Evolutionary conservation across 1,140 invertebrate genomes (phyloP).

Genomic region (Coboldia fuscipes): DNA sequence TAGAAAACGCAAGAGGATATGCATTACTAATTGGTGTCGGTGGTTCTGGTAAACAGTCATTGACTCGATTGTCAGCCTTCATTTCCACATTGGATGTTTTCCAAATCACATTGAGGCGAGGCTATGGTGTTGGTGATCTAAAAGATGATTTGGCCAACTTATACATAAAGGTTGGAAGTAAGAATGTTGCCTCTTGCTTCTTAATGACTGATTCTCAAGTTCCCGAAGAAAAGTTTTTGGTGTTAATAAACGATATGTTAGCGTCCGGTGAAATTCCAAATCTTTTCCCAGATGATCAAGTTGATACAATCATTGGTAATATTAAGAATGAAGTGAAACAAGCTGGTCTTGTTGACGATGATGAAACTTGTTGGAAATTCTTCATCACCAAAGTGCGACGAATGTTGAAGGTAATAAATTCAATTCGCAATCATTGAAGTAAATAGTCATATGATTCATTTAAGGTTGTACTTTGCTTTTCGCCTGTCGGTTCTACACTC

Average conservation of each 20-base stretch:
- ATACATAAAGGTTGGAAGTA: constrained; percentile 73
- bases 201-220: constrained; percentile 88
- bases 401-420: constrained; percentile 30
- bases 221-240: constrained; percentile 75
- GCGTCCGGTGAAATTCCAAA: constrained; percentile 88
- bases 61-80: constrained; percentile 68
- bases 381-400: constrained; percentile 77
- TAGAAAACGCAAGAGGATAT: constrained; percentile 79
- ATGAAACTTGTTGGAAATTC: constrained; percentile 89
- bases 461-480: constrained; percentile 70
- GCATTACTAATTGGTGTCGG: constrained; percentile 83
- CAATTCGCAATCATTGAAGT: neutral
- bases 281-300: constrained; percentile 74
- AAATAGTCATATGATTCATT: neutral
- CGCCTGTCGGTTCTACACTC: constrained; percentile 70
- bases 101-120: constrained; percentile 76
- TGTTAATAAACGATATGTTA: constrained; percentile 82
- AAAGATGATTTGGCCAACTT: constrained; percentile 62
- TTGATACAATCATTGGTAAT: constrained; percentile 65
- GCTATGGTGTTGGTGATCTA: constrained; percentile 65
- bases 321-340: constrained; percentile 57
- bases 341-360: constrained; percentile 58
- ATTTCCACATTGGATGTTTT: constrained; percentile 78
- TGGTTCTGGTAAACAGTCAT: constrained; percentile 83
- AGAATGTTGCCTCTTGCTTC: constrained; percentile 70